Evolutionary conservation across 2,113 vertebrate species (phyloP).

Genomic region (Sterrhoptilus dennistouni): DNA sequence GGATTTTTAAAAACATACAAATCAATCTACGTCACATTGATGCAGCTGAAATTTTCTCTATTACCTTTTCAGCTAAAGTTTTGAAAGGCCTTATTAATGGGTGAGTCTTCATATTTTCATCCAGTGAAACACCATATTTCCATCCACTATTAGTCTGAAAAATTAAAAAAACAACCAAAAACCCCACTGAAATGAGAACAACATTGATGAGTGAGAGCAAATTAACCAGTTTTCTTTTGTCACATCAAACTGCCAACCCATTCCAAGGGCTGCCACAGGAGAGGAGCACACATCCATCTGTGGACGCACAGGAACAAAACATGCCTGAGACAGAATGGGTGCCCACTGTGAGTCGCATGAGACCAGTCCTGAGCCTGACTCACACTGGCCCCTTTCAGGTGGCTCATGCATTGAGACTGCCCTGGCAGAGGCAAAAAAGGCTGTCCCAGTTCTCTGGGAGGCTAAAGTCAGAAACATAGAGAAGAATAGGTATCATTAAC

Average conservation of each 20-base stretch:
- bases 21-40: not conserved
- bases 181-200: not conserved
- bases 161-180: not conserved
- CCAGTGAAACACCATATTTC: conserved; percentile 90
- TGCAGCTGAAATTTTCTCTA: not conserved
- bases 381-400: fast-evolving
- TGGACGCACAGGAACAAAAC: not conserved
- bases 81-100: conserved; percentile 93
- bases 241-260: not conserved
- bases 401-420: fast-evolving
- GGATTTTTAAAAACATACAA: not conserved
- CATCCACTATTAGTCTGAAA: conserved; percentile 89
- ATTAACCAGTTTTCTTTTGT: not conserved
- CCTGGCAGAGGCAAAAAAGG: not conserved
- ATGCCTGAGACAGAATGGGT: not conserved
- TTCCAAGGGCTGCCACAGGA: not conserved
- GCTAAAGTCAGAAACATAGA: not conserved
- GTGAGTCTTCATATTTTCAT: conserved; percentile 92
- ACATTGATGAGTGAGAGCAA: not conserved
- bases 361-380: not conserved
- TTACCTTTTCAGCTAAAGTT: conserved; percentile 93
- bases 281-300: not conserved
- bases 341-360: not conserved
- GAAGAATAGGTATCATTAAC: not conserved
- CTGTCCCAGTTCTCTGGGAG: not conserved